Evolutionary conservation across 1,140 invertebrate species (phyloP), one percentile per base, ranked within the genome.

Genomic region (Dreissena polymorpha): DNA sequence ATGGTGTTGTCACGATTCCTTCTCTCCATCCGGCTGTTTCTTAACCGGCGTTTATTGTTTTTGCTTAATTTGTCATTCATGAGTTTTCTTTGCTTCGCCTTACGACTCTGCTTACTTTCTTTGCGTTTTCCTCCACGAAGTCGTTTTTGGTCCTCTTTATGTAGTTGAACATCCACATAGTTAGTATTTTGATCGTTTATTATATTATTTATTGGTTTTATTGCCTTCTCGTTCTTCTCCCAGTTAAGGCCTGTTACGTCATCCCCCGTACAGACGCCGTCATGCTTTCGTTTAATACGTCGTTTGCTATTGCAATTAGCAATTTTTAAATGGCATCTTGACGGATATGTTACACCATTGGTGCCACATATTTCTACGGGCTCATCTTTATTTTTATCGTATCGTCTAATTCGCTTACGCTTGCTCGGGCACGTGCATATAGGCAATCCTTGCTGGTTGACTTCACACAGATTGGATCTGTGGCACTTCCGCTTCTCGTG

Each of bases 391-490:
- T 23, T 49, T n/a, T 6, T 13, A 13, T 72, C 49, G 73, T 21
- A 18, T 25, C 55, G 51, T 64, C 82, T 25, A 14, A 72, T 84
- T 8, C 83, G 77, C 27, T 74, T 64, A 14, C 70, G 64, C 27
- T 85, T 85, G 70, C 86, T 89, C 8, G 90, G 89, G 60, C 89
- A 90, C 39, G 75, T 85, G 78, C 90, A 91, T 18, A 90, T 68
- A 13, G 90, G 90, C 27, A 91, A 83, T 2, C 89, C 88, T 77
- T 91, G 89, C 68, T 88, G 81, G 85, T 90, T 90, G 25, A 86
- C 83, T 77, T 88, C 81, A 67, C 89, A 90, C n/a, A 90, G 85
- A 55, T 90, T 89, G 69, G 84, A 85, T 70, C 87, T 88, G 29
- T 88, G 89, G 63, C 89, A 90, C 51, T 83, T 77, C 49, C 89